A percentile compares a stretch with the other conserved stretches of the same genome.
These are phyloP conservation scores for Styela clava DNA, from an alignment of 23 tunicate genomes.

Conservation along the genomic window DNA sequence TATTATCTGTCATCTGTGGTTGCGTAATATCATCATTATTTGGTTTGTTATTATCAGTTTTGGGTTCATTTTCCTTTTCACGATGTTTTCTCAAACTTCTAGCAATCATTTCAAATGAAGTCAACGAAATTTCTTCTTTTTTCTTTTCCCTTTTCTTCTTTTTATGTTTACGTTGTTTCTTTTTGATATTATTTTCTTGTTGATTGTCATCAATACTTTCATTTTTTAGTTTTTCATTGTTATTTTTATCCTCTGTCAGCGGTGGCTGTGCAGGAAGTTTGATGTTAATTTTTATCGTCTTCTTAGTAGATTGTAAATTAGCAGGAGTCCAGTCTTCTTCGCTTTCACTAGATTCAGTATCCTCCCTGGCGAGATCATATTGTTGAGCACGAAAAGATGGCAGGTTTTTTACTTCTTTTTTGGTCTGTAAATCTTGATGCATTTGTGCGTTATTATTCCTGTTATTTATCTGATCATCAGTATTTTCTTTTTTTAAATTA, in stretches of 20 bases:
- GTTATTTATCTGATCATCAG: background rate
- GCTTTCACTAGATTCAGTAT: background rate
- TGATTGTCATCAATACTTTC: background rate
- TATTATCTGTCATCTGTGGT: background rate
- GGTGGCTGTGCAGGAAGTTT: slow-evolving; percentile 16
- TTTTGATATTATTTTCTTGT: background rate
- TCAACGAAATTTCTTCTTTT: background rate
- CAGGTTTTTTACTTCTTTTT: background rate
- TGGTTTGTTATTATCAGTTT: background rate
- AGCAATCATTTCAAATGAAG: slow-evolving; percentile 16
- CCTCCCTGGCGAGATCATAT: slow-evolving; percentile 6
- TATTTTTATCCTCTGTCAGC: background rate
- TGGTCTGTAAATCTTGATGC: background rate
- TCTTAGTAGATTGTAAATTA: background rate
- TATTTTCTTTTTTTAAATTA: background rate
- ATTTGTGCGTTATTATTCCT: background rate
- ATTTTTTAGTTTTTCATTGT: background rate
- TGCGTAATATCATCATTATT: background rate
- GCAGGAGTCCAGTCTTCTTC: slow-evolving; percentile 23
- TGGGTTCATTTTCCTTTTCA: background rate
- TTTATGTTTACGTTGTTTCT: background rate
- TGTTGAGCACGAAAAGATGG: slow-evolving; percentile 15
- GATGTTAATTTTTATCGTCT: slow-evolving; percentile 23
- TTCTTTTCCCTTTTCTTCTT: slow-evolving; percentile 5
- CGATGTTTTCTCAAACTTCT: slow-evolving; percentile 3